phyloP scores from a whole-genome alignment of 2,113 vertebrate species.

The Pteropus alecto region DNA sequence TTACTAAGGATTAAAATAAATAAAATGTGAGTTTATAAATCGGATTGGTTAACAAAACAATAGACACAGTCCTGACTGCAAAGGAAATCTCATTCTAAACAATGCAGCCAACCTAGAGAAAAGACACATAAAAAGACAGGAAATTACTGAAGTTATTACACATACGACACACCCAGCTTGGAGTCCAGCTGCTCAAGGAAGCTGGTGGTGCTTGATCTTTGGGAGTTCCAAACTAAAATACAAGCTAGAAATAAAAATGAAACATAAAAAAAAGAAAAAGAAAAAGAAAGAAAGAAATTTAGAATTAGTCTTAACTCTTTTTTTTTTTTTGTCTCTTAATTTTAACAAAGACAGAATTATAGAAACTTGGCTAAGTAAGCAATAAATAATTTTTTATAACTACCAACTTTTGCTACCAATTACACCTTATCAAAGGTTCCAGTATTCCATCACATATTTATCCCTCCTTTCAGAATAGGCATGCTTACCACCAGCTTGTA shows the following conservation, averaged over 20 bases:
- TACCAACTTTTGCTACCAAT: conserved; percentile 40
- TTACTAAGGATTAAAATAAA: not conserved
- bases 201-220: conserved; percentile 82
- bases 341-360: conserved; percentile 38
- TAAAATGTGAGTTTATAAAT: conserved; percentile 75
- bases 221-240: conserved; percentile 81
- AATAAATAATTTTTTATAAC: conserved; percentile 63
- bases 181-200: conserved; percentile 82
- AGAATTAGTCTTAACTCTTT: conserved; percentile 37
- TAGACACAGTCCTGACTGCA: conserved; percentile 72
- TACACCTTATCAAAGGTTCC: conserved; percentile 59
- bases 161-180: conserved; percentile 78
- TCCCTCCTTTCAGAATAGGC: conserved; percentile 9
- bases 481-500: conserved; percentile 1
- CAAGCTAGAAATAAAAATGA: conserved; percentile 73
- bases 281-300: conserved; percentile 24
- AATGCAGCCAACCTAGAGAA: conserved; percentile 76
- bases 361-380: conserved; percentile 57
- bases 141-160: conserved; percentile 84
- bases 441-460: conserved; percentile 24
- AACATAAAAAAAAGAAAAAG: conserved; percentile 68
- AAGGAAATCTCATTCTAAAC: conserved; percentile 81
- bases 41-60: conserved; percentile 76
- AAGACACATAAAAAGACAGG: conserved; percentile 85
- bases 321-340: conserved; percentile 14